These are phyloP conservation scores for Amniataba percoides DNA, from an alignment of 2,797 vertebrate genomes.

Conservation along the genomic window DNA sequence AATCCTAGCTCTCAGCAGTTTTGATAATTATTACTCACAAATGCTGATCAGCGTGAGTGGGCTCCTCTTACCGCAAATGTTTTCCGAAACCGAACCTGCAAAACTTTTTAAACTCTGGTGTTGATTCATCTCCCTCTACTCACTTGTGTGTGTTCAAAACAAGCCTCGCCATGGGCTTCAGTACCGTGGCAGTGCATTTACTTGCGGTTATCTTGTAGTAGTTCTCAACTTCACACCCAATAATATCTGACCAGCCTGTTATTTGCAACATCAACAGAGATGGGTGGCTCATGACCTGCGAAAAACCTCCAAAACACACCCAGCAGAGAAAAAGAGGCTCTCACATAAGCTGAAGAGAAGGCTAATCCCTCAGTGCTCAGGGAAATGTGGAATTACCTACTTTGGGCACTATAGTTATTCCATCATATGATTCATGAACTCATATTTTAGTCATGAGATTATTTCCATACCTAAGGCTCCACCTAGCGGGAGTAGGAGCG, in stretches of 20 bases:
- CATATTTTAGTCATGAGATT: conserved; percentile 71
- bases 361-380: conserved; percentile 51
- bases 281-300: conserved; percentile 3
- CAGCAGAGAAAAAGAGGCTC: conserved; percentile 22
- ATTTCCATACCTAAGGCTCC: conserved; percentile 53
- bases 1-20: not conserved
- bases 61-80: not conserved
- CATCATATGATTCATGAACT: conserved; percentile 61
- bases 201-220: not conserved
- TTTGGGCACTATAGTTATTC: conserved; percentile 49
- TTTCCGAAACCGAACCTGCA: conserved; percentile 8
- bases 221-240: conserved; percentile 31
- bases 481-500: conserved; percentile 17
- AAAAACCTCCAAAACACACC: not conserved
- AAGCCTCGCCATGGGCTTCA: not conserved
- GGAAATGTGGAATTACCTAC: conserved; percentile 54
- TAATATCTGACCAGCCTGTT: conserved; percentile 21
- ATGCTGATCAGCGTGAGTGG: not conserved
- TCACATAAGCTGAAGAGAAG: conserved; percentile 29
- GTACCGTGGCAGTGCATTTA: not conserved
- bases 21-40: not conserved
- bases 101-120: conserved; percentile 9
- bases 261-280: conserved; percentile 32
- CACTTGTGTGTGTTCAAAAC: not conserved
- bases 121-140: not conserved